Conservation (phyloP, 2,797 vertebrate species). For the Danio aesculapii region DNA sequence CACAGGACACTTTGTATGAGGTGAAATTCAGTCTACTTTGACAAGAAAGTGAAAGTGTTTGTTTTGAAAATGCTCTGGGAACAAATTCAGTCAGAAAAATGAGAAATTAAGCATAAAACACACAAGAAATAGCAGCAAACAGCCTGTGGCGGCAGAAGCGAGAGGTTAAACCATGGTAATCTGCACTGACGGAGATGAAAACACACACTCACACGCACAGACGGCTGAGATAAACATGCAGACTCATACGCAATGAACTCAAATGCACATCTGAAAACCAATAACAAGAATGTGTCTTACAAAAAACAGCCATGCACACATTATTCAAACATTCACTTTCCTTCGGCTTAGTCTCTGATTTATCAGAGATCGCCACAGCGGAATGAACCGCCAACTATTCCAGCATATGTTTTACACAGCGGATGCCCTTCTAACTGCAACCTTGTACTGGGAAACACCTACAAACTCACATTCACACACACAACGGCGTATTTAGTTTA, state of each 20-base stretch:
- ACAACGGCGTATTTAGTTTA: too few relatives aligned
- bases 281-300: not conserved
- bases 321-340: not conserved
- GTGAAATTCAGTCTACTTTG: not conserved
- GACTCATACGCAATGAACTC: not conserved
- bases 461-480: too few relatives aligned
- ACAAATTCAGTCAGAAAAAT: not conserved
- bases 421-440: too few relatives aligned
- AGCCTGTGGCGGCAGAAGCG: conserved; percentile 1
- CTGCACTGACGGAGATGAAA: not conserved
- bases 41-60: not conserved
- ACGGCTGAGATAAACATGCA: not conserved
- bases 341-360: too few relatives aligned
- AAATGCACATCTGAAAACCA: not conserved
- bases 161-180: not conserved
- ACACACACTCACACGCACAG: too few relatives aligned
- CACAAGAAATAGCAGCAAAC: not conserved
- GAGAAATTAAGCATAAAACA: not conserved
- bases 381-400: too few relatives aligned
- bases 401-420: too few relatives aligned
- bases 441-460: too few relatives aligned
- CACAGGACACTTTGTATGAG: not conserved
- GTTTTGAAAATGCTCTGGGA: not conserved
- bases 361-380: too few relatives aligned
- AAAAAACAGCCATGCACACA: not conserved